phyloP scores from a whole-genome alignment of 2,888 invertebrate species.

The Tortrix viridana region DNA sequence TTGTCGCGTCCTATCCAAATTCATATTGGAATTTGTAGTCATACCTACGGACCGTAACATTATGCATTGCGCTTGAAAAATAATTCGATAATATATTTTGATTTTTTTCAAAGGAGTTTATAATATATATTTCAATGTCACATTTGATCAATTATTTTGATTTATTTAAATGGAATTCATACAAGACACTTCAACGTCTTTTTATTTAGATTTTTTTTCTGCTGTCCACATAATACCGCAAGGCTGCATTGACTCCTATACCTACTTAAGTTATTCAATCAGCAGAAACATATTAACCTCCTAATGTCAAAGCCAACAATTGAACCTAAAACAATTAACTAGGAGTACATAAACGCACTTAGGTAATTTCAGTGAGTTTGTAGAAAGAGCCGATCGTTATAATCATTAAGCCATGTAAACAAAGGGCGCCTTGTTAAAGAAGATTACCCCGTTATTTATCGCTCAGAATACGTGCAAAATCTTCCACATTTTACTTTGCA shows the following conservation, averaged over 20 bases:
- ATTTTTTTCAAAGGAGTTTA: too few species aligned
- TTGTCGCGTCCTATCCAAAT: too few species aligned
- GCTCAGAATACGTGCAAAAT: not conserved
- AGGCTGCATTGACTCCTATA: not conserved
- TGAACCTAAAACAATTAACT: conserved; percentile 17
- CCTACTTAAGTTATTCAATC: conserved; percentile 4
- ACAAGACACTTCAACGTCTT: too few species aligned
- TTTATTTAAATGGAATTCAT: too few species aligned
- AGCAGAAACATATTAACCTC: not conserved
- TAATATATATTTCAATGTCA: too few species aligned
- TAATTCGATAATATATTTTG: too few species aligned
- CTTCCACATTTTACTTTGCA: not conserved
- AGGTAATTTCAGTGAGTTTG: conserved; percentile 20
- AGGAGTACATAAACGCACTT: conserved; percentile 12
- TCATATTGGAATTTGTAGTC: too few species aligned
- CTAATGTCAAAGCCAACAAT: conserved; percentile 13
- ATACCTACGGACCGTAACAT: too few species aligned
- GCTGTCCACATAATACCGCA: not conserved
- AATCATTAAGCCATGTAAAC: conserved; percentile 17
- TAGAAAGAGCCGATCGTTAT: conserved; percentile 13
- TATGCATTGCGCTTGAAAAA: too few species aligned
- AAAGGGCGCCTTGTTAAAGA: conserved; percentile 13
- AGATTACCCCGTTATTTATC: conserved; percentile 14
- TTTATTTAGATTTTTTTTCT: too few species aligned
- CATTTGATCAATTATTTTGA: too few species aligned